These are phyloP conservation scores for Semotilus atromaculatus DNA, from an alignment of 2,797 vertebrate species.

Conservation along the genomic window DNA sequence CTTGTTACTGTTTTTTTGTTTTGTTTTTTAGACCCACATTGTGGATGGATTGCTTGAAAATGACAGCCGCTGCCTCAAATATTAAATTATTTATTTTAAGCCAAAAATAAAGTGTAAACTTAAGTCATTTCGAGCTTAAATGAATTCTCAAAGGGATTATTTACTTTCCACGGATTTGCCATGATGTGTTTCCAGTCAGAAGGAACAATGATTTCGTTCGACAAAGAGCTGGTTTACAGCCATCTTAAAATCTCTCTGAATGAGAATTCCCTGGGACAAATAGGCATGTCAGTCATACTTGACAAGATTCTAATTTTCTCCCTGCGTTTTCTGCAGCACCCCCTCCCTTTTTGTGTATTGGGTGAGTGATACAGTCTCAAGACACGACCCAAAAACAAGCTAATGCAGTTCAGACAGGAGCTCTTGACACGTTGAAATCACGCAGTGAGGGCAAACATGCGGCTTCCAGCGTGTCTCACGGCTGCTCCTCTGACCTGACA, in stretches of 20 bases:
- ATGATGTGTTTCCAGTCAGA: slow-evolving; percentile 67
- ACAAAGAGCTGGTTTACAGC: slow-evolving; percentile 69
- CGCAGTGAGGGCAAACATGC: slow-evolving; percentile 68
- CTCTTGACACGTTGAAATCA: slow-evolving; percentile 72
- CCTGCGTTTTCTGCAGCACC: slow-evolving; percentile 69
- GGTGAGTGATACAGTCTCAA: slow-evolving; percentile 71
- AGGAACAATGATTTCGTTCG: slow-evolving; percentile 73
- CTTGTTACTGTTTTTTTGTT: slow-evolving; percentile 49
- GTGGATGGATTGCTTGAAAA: slow-evolving; percentile 70
- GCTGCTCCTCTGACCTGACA: slow-evolving; percentile 70
- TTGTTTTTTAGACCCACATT: slow-evolving; percentile 47
- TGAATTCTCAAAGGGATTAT: slow-evolving; percentile 72
- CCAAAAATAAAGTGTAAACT: slow-evolving; percentile 70
- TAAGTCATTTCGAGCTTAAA: slow-evolving; percentile 70
- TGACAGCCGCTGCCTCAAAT: slow-evolving; percentile 66
- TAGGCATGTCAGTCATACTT: slow-evolving; percentile 77
- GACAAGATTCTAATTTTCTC: slow-evolving; percentile 78
- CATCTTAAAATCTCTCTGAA: slow-evolving; percentile 75
- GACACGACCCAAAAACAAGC: slow-evolving; percentile 64
- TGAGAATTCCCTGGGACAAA: slow-evolving; percentile 76
- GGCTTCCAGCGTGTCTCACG: slow-evolving; percentile 72
- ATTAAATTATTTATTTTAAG: slow-evolving; percentile 75
- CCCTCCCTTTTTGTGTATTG: slow-evolving; percentile 52
- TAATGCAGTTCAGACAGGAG: slow-evolving; percentile 75
- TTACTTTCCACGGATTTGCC: slow-evolving; percentile 70